phyloP scores from a whole-genome alignment of 2,888 invertebrate species.

The Gibbula magus region DNA sequence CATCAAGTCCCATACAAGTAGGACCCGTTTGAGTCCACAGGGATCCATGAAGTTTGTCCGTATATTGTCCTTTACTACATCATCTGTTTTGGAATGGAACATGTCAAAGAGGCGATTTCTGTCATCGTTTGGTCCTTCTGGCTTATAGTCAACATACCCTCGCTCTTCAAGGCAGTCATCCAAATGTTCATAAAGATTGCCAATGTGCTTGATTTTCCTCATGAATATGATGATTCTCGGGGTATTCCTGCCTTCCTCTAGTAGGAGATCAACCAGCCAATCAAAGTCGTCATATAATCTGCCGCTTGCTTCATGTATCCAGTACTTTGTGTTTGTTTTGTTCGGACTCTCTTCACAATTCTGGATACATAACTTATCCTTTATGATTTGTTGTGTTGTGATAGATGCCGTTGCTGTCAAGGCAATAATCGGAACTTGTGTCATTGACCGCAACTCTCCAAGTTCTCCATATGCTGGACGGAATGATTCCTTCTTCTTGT shows the following conservation, averaged over 20 bases:
- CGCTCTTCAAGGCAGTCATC: neutral
- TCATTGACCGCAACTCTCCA: neutral
- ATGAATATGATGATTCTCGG: slow-evolving; percentile 24
- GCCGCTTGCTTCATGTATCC: neutral
- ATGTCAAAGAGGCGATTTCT: slow-evolving; percentile 25
- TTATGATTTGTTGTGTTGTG: neutral
- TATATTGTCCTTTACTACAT: slow-evolving; percentile 5
- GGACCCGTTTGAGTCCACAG: slow-evolving; percentile 1
- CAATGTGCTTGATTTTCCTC: slow-evolving; percentile 17
- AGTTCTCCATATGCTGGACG: neutral
- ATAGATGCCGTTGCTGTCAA: slow-evolving; percentile 28
- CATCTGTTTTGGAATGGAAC: slow-evolving; percentile 23
- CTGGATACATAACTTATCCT: slow-evolving; percentile 21
- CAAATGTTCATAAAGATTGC: slow-evolving; percentile 4
- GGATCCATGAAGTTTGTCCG: neutral
- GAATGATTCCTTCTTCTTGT: neutral
- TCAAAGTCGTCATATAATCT: neutral
- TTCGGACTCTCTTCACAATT: slow-evolving; percentile 25
- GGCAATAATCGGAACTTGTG: neutral
- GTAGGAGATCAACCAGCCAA: slow-evolving; percentile 25
- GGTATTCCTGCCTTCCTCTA: slow-evolving; percentile 19
- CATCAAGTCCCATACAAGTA: slow-evolving; percentile 8
- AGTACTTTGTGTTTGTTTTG: slow-evolving; percentile 27
- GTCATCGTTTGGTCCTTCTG: slow-evolving; percentile 22
- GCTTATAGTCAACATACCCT: slow-evolving; percentile 17